phyloP scores from a whole-genome alignment of 2,113 vertebrate genomes.

The Sphyrna mokarran region DNA sequence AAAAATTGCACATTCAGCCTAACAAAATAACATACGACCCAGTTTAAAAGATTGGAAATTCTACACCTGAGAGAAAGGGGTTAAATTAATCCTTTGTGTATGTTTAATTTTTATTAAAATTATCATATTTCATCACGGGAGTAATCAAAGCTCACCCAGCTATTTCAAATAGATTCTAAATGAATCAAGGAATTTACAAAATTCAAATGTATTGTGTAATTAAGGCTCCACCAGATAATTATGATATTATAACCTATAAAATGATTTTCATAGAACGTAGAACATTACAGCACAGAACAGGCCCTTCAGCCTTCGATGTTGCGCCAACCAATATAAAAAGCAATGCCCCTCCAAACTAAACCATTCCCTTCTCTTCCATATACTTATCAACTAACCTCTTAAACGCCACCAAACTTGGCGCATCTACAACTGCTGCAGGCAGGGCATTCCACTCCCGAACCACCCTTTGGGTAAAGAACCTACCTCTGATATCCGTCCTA shows the following conservation, averaged over 20 bases:
- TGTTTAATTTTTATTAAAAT: background rate
- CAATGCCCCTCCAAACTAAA: too few species aligned
- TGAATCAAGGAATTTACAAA: background rate
- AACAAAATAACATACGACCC: background rate
- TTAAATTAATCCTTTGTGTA: background rate
- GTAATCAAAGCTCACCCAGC: background rate
- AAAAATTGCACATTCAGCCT: background rate
- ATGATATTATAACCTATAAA: background rate
- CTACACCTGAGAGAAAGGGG: background rate
- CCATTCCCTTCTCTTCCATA: too few species aligned
- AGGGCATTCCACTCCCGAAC: too few species aligned
- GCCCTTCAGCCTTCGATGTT: too few species aligned
- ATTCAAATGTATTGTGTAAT: background rate
- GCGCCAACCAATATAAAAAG: too few species aligned
- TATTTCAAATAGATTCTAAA: background rate
- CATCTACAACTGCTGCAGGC: too few species aligned
- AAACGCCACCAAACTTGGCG: too few species aligned
- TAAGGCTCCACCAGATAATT: background rate
- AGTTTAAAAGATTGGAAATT: background rate
- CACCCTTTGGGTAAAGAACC: too few species aligned
- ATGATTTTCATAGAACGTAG: background rate
- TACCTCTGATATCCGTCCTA: too few species aligned
- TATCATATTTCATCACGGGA: background rate
- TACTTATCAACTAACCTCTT: too few species aligned
- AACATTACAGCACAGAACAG: too few species aligned